Percentiles rank a stretch among this genome's conserved stretches.
These are phyloP conservation scores for Orgyia antiqua DNA, from an alignment of 2,888 invertebrate genomes.

Conservation along the genomic window DNA sequence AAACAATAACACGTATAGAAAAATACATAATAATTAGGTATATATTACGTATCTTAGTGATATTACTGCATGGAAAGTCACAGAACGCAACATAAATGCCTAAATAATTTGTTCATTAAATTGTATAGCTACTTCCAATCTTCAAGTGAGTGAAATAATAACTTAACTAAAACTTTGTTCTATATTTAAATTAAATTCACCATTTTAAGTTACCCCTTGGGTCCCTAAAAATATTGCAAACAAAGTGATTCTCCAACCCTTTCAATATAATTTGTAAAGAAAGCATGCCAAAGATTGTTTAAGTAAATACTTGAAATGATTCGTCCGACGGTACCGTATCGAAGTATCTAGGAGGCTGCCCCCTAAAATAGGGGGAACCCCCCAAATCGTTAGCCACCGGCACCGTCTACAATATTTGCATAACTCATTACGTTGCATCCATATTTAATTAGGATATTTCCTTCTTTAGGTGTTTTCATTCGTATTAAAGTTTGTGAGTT, in stretches of 20 bases:
- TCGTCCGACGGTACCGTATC: constrained; percentile 39
- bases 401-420: constrained; percentile 67
- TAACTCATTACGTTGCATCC: constrained; percentile 74
- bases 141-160: too few relatives aligned
- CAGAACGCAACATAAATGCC: too few relatives aligned
- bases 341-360: constrained; percentile 22
- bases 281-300: constrained; percentile 32
- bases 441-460: constrained; percentile 75
- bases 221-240: constrained; percentile 26
- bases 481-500: constrained; percentile 23
- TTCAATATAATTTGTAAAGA: constrained; percentile 37
- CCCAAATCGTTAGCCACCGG: constrained; percentile 56
- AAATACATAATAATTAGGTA: too few relatives aligned
- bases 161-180: constrained; percentile 18
- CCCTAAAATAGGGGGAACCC: constrained; percentile 5
- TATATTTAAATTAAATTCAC: constrained; percentile 14
- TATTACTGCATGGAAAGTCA: too few relatives aligned
- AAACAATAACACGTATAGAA: too few relatives aligned
- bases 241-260: constrained; percentile 34
- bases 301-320: constrained; percentile 47
- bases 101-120: too few relatives aligned
- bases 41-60: too few relatives aligned
- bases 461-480: constrained; percentile 39
- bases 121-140: too few relatives aligned
- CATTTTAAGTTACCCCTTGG: constrained; percentile 14